Evolutionary conservation across 2,113 vertebrate species (phyloP).

Genomic region (Laterallus jamaicensis): DNA sequence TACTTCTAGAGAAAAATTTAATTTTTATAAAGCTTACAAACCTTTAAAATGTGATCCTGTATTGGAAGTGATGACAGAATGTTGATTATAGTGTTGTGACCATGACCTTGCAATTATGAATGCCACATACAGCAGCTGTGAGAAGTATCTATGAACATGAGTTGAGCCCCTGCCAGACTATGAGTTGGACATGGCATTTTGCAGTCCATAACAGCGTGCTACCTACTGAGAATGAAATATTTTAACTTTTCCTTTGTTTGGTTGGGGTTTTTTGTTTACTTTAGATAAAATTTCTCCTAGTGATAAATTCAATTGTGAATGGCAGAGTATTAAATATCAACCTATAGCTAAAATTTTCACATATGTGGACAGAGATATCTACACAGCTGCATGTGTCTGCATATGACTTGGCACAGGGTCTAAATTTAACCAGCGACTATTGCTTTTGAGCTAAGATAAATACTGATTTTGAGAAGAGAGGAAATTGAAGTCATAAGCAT

Average conservation of each 20-base stretch:
- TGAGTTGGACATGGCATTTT: neutral
- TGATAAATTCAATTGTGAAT: neutral
- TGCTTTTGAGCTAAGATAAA: neutral
- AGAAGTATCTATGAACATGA: neutral
- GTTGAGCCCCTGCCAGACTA: neutral
- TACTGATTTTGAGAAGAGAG: neutral
- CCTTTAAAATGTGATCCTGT: neutral
- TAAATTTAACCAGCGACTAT: neutral
- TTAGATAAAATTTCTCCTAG: neutral
- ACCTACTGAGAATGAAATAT: neutral
- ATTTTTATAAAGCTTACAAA: neutral
- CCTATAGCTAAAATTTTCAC: neutral
- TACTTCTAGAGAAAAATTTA: neutral
- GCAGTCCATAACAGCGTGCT: neutral
- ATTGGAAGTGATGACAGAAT: conserved; percentile 20
- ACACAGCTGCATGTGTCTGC: neutral
- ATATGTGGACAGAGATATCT: neutral
- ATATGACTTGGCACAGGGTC: neutral
- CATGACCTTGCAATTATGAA: conserved; percentile 24
- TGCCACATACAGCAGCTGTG: neutral
- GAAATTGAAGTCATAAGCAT: neutral
- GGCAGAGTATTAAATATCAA: neutral
- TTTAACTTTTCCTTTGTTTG: neutral
- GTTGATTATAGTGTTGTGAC: neutral
- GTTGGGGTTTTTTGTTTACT: neutral